Evolutionary conservation across 2,888 invertebrate genomes (phyloP).

Genomic region (Cantharis rufa): DNA sequence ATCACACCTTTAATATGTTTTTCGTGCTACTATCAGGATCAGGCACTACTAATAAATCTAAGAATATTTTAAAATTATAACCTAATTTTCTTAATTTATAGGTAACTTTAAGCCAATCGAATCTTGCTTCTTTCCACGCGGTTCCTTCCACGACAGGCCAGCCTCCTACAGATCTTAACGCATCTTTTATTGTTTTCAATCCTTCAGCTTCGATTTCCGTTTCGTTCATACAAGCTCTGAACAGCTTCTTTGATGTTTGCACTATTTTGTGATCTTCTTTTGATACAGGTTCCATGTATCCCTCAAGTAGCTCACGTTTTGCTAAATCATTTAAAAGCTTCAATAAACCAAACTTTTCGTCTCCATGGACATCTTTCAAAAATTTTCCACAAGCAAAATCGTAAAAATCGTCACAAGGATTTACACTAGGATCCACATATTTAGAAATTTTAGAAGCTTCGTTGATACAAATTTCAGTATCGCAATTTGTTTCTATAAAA

Average conservation of each 20-base stretch:
- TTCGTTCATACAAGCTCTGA: conserved; percentile 50
- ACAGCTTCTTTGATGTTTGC: conserved; percentile 35
- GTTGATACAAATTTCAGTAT: conserved; percentile 8
- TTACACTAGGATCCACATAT: conserved; percentile 5
- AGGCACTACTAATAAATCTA: conserved; percentile 30
- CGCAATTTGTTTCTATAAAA: background rate
- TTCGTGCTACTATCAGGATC: background rate
- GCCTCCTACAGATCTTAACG: conserved; percentile 59
- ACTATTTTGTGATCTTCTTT: conserved; percentile 32
- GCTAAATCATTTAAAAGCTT: background rate
- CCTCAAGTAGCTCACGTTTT: conserved; percentile 4
- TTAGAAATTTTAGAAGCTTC: conserved; percentile 13
- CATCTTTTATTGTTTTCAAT: conserved; percentile 45
- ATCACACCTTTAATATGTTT: conserved; percentile 14
- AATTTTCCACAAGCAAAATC: conserved; percentile 17
- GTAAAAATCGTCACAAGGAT: conserved; percentile 22
- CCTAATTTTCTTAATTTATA: conserved; percentile 47
- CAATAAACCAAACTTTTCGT: conserved; percentile 6
- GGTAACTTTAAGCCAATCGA: conserved; percentile 49
- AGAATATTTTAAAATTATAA: conserved; percentile 47
- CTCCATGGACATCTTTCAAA: conserved; percentile 8
- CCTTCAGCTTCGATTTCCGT: conserved; percentile 44
- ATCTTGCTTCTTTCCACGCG: conserved; percentile 53
- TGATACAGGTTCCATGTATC: conserved; percentile 27
- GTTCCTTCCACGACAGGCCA: conserved; percentile 62